phyloP scores from a whole-genome alignment of 2,797 vertebrate genomes.

The Clamator glandarius region DNA sequence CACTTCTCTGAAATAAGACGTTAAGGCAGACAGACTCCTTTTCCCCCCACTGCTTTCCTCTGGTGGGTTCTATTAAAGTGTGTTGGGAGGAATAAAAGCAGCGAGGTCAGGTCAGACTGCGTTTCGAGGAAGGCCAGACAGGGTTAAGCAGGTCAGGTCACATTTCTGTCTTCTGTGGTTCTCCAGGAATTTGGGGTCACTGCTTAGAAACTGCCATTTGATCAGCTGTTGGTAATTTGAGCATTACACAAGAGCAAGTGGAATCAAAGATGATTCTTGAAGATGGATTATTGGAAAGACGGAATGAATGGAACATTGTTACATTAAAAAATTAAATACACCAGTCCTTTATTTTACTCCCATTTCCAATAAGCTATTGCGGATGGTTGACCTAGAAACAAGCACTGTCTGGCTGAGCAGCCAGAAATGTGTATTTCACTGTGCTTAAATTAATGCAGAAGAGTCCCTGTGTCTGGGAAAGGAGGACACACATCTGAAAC shows the following conservation, averaged over 20 bases:
- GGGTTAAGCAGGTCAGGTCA: constrained; percentile 71
- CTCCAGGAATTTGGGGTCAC: constrained; percentile 61
- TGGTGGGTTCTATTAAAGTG: constrained; percentile 35
- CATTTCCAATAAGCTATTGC: neutral
- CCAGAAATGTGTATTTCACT: neutral
- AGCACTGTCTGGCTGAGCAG: neutral
- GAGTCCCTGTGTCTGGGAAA: neutral
- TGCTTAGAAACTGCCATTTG: constrained; percentile 71
- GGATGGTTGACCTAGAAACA: constrained; percentile 12
- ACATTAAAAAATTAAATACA: neutral
- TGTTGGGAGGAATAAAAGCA: constrained; percentile 53
- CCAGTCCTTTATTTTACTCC: neutral
- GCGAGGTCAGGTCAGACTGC: constrained; percentile 28
- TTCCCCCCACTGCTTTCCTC: constrained; percentile 38
- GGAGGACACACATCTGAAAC: neutral
- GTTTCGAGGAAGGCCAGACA: constrained; percentile 60
- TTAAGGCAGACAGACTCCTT: constrained; percentile 12
- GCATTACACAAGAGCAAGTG: constrained; percentile 69
- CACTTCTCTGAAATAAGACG: constrained; percentile 41
- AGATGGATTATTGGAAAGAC: constrained; percentile 46
- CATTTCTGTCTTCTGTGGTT: constrained; percentile 62
- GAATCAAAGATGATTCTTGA: constrained; percentile 72
- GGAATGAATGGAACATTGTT: neutral
- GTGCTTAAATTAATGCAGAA: neutral
- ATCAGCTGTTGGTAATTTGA: constrained; percentile 81